These are phyloP conservation scores for Varanus komodoensis DNA, from an alignment of 2,113 vertebrate species.

Conservation along the genomic window DNA sequence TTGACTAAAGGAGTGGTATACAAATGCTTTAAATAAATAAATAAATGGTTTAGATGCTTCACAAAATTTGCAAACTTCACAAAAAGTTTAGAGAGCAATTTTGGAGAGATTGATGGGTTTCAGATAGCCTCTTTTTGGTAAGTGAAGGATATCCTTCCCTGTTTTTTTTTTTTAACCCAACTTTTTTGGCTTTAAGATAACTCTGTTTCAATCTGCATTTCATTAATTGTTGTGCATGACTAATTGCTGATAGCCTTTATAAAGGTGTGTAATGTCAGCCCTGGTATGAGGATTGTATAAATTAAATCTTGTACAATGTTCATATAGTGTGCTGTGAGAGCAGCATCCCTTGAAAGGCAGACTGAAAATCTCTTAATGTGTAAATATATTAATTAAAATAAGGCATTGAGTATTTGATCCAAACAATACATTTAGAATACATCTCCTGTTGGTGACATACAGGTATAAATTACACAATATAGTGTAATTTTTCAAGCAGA, in stretches of 20 bases:
- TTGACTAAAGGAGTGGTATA: too few species aligned
- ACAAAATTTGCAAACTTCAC: background rate
- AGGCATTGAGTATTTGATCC: background rate
- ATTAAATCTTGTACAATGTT: background rate
- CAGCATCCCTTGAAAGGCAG: background rate
- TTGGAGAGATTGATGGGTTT: background rate
- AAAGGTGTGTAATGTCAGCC: background rate
- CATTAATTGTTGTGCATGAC: background rate
- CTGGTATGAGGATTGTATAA: background rate
- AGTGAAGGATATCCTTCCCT: too few species aligned
- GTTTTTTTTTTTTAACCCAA: too few species aligned
- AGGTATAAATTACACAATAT: too few species aligned
- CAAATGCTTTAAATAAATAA: too few species aligned
- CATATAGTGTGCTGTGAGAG: background rate
- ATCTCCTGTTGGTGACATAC: too few species aligned
- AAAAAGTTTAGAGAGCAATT: background rate
- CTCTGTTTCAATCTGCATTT: background rate
- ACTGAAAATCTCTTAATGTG: background rate
- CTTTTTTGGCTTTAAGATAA: background rate
- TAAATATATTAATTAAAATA: background rate
- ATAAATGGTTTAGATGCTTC: background rate
- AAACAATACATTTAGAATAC: background rate
- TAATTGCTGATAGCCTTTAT: background rate
- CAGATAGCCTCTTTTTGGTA: background rate
- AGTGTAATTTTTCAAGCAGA: background rate